These are phyloP conservation scores for Patella ulyssiponensis DNA, from an alignment of 2,888 invertebrate genomes.

Conservation along the genomic window DNA sequence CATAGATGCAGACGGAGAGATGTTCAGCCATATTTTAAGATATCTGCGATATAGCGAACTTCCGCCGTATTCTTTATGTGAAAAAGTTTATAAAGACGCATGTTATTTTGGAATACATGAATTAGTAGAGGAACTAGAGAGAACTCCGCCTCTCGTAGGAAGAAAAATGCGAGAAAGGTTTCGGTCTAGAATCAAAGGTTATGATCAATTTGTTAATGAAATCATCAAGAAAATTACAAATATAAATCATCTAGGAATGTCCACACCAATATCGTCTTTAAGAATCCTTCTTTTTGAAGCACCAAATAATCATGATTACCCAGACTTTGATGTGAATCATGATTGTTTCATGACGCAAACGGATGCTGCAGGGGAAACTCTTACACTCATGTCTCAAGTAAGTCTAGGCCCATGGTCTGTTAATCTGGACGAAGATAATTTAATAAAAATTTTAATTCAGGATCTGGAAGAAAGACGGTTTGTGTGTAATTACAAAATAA, in stretches of 20 bases:
- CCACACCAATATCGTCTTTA: constrained; percentile 13
- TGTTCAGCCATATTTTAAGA: constrained; percentile 62
- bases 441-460: constrained; percentile 15
- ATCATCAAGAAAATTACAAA: constrained; percentile 31
- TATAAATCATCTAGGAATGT: not conserved
- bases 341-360: constrained; percentile 3
- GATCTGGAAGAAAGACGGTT: constrained; percentile 21
- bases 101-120: constrained; percentile 61
- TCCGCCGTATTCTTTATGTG: constrained; percentile 51
- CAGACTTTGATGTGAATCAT: constrained; percentile 20
- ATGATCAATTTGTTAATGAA: constrained; percentile 43
- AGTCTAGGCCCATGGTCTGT: constrained; percentile 3
- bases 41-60: constrained; percentile 62
- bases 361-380: not conserved
- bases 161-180: constrained; percentile 51
- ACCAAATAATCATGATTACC: not conserved
- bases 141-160: constrained; percentile 51
- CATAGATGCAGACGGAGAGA: constrained; percentile 64
- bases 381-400: not conserved
- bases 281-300: constrained; percentile 9
- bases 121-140: constrained; percentile 55
- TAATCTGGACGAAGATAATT: constrained; percentile 15
- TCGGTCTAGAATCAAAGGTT: constrained; percentile 48
- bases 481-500: constrained; percentile 20
- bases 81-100: constrained; percentile 61